A percentile compares a stretch with the other conserved stretches of the same genome.
Conservation (phyloP, 2,113 vertebrate genomes). For the Macquaria ambigua region DNA sequence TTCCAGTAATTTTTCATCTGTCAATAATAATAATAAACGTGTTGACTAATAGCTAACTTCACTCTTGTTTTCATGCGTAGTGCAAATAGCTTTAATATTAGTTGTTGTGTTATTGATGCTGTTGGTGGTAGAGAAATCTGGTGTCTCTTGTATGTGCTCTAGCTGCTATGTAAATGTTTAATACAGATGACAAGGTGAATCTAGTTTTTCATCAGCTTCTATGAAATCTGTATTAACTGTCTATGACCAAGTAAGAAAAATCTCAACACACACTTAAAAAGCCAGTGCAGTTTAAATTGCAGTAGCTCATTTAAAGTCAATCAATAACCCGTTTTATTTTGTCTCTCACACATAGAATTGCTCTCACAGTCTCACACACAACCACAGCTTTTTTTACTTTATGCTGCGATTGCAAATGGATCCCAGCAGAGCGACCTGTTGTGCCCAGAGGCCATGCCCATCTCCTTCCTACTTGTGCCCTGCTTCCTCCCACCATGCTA, state of each 20-base stretch:
- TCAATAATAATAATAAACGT: neutral
- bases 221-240: neutral
- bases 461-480: constrained; percentile 48
- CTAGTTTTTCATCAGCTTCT: neutral
- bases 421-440: constrained; percentile 48
- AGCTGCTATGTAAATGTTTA: neutral
- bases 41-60: neutral
- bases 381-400: neutral
- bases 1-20: neutral
- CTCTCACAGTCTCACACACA: neutral
- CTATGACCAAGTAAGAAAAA: neutral
- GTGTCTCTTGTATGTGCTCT: neutral
- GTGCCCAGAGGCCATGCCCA: constrained; percentile 51
- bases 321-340: constrained; percentile 11
- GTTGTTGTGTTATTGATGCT: neutral
- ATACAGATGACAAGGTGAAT: neutral
- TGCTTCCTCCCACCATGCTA: constrained; percentile 52
- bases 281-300: neutral
- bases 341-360: neutral
- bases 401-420: constrained; percentile 38
- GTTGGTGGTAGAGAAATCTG: neutral
- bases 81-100: neutral
- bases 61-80: neutral
- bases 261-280: neutral
- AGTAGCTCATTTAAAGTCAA: neutral